These are phyloP conservation scores for Anoplolepis gracilipes DNA, from an alignment of 1,140 invertebrate genomes.

Conservation along the genomic window DNA sequence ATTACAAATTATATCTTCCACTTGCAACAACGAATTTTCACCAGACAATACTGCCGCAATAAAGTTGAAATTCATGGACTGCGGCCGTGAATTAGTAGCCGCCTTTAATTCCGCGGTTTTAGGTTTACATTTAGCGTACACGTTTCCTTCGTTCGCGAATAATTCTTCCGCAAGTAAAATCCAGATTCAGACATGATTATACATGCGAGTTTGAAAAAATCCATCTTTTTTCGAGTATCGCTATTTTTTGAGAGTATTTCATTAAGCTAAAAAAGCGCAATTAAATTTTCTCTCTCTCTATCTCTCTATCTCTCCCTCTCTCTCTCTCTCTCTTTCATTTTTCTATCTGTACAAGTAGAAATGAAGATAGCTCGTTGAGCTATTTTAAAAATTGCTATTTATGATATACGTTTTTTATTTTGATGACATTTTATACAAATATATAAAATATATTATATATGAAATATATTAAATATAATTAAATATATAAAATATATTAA, in stretches of 20 bases:
- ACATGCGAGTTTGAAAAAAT: slow-evolving; percentile 5
- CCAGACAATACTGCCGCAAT: slow-evolving; percentile 54
- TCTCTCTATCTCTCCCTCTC: background rate
- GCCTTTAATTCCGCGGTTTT: slow-evolving; percentile 75
- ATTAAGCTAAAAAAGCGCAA: slow-evolving; percentile 54
- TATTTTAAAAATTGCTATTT: slow-evolving; percentile 27
- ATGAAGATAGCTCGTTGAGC: background rate
- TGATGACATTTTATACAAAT: background rate
- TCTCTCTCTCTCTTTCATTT: background rate
- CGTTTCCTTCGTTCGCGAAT: slow-evolving; percentile 13
- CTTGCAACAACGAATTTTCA: slow-evolving; percentile 59
- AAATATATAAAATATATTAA: no score
- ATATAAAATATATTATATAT: no score
- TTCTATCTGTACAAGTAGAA: no score
- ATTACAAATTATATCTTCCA: slow-evolving; percentile 59
- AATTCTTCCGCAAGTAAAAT: slow-evolving; percentile 40
- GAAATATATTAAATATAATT: no score
- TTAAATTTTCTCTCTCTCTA: slow-evolving; percentile 2
- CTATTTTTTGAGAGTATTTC: slow-evolving; percentile 56
- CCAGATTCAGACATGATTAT: slow-evolving; percentile 21
- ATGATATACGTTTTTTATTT: slow-evolving; percentile 2
- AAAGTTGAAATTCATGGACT: slow-evolving; percentile 66
- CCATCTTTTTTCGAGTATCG: slow-evolving; percentile 20
- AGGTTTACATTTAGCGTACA: slow-evolving; percentile 74
- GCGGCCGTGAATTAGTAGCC: slow-evolving; percentile 74